Conservation (phyloP, 2,797 vertebrate species). For the Poeciliopsis presidionis region DNA sequence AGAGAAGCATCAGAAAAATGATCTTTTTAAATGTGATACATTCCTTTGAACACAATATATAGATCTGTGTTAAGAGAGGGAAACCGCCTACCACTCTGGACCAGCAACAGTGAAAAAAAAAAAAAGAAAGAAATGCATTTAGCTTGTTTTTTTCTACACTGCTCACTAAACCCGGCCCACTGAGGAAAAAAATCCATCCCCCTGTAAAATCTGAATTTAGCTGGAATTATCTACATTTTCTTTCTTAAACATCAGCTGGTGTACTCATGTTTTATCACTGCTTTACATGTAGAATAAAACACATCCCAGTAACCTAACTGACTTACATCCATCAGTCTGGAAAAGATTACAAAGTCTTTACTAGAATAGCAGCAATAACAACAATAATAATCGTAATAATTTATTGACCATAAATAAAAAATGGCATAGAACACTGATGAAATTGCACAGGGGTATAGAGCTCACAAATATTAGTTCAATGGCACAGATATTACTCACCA, state of each 20-base stretch:
- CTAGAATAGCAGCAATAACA: not conserved
- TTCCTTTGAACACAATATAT: not conserved
- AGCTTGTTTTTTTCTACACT: not conserved
- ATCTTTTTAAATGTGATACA: not conserved
- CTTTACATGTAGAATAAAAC: not conserved
- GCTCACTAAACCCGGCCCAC: not conserved
- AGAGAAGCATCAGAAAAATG: not conserved
- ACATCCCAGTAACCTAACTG: not conserved
- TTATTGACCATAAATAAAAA: not conserved
- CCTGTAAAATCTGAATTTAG: not conserved
- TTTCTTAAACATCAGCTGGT: not conserved
- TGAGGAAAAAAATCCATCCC: not conserved
- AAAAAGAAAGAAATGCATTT: not conserved
- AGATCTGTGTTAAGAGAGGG: not conserved
- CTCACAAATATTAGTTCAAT: not conserved
- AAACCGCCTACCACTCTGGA: not conserved
- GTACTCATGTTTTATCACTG: not conserved
- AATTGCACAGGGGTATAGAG: too few species aligned
- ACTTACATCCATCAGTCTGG: not conserved
- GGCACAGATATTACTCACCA: not conserved
- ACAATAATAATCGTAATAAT: too few species aligned
- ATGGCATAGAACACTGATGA: not conserved
- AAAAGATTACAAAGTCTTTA: not conserved
- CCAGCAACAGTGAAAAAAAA: not conserved
- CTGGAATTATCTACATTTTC: not conserved